Evolutionary conservation across 92 coral and sea anemone species (phyloP), one percentile per base, ranked within the genome.

Genomic region (Porites rus): DNA sequence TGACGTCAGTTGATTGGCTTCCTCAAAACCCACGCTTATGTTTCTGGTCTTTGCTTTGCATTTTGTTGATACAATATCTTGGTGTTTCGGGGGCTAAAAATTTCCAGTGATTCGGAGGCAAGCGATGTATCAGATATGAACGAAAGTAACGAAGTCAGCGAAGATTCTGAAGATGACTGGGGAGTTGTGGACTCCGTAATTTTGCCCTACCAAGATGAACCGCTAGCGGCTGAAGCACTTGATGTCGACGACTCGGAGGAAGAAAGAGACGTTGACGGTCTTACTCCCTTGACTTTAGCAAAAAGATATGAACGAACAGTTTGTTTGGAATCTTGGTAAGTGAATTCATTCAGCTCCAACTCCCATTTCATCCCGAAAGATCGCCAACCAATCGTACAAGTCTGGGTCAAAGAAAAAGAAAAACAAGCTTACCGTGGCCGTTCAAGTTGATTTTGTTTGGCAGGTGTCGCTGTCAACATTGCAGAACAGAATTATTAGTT

Each of bases 381-480:
- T 25, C 28, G 28, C 28, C 28, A 25, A 25, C 28, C 28, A 25
- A 25, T 25, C 28, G 28, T 25, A 25, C 28, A 25, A 25, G 28
- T 25, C 28, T 25, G 28, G 28, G 28, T 25, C 28, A 25, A 25
- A 25, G 28, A 25, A 25, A 25, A 25, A 25, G 28, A 25, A 25
- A 25, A 25, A 25, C 28, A 25, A 25, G 28, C 28, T 25, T 25
- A 25, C 28, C 28, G 28, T 25, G 28, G 28, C 28, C 28, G 28
- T 25, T 25, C 28, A 25, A 25, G 1, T 25, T 25, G 28, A 25
- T 25, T 25, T 25, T 25, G 28, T 25, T 25, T 53, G 31, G 3
- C 77, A 87, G 97, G 97, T 94, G 93, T 38, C 76, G 62, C 21
- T 91, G 94, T 54, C 85, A 88, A 51, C 82, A 20, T 3, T 93